phyloP scores from a whole-genome alignment of 2,797 vertebrate species.

The Anabas testudineus region DNA sequence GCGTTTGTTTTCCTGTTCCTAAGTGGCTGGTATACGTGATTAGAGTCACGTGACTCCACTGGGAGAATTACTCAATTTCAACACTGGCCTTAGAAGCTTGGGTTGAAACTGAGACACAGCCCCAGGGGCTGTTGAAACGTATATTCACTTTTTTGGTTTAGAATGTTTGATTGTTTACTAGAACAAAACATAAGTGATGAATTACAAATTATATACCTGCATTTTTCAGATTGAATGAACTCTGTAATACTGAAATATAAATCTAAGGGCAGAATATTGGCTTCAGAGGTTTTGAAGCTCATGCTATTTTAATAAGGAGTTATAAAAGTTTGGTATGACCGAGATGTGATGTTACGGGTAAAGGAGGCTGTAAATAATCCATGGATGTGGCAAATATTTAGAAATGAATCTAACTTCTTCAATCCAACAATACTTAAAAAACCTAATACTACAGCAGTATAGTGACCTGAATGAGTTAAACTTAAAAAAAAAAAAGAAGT shows the following conservation, averaged over 20 bases:
- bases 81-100: slow-evolving; percentile 6
- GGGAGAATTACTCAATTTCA: slow-evolving; percentile 23
- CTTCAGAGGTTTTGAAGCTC: slow-evolving; percentile 13
- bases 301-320: slow-evolving; percentile 35
- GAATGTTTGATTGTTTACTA: too few relatives aligned
- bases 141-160: too few relatives aligned
- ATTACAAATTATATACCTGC: too few relatives aligned
- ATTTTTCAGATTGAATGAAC: neutral
- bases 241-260: neutral
- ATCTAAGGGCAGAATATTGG: neutral
- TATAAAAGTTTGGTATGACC: slow-evolving; percentile 37
- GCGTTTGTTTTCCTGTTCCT: slow-evolving; percentile 37
- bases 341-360: slow-evolving; percentile 29
- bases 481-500: neutral
- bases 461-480: slow-evolving; percentile 26
- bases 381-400: slow-evolving; percentile 14
- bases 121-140: neutral
- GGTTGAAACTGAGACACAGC: slow-evolving; percentile 11
- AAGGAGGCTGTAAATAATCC: slow-evolving; percentile 15
- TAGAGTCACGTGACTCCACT: slow-evolving; percentile 31
- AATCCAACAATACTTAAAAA: slow-evolving; percentile 15
- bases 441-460: slow-evolving; percentile 20
- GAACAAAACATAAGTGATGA: too few relatives aligned
- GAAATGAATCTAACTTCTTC: slow-evolving; percentile 24
- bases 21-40: slow-evolving; percentile 26